These are phyloP conservation scores for Speoplatyrhinus poulsoni DNA, from an alignment of 2,113 vertebrate genomes.

Conservation along the genomic window DNA sequence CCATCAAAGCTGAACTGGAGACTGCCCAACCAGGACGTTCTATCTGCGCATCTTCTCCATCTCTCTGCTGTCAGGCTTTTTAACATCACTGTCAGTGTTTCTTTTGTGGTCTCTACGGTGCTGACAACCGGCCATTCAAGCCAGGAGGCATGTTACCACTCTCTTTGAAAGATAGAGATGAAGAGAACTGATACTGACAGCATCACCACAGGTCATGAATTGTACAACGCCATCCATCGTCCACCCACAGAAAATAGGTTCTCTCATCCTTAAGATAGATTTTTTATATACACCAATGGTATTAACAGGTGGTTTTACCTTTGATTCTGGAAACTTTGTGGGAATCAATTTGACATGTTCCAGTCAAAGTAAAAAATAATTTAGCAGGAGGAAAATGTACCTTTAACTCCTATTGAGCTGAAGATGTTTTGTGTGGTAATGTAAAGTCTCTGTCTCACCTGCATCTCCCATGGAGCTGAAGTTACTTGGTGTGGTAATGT, in stretches of 20 bases:
- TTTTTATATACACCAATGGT: neutral
- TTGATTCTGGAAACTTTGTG: neutral
- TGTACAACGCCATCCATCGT: neutral
- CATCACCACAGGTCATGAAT: conserved; percentile 5
- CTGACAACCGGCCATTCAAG: conserved; percentile 49
- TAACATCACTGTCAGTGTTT: conserved; percentile 49
- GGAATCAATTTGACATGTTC: neutral
- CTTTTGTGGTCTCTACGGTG: conserved; percentile 15
- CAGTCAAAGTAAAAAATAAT: too few species aligned
- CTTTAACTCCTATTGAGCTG: too few species aligned
- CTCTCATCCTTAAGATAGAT: neutral
- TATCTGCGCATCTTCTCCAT: conserved; percentile 17
- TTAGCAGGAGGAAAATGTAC: too few species aligned
- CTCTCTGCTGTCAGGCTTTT: conserved; percentile 44
- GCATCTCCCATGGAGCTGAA: too few species aligned
- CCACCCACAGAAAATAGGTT: neutral
- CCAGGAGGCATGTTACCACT: conserved; percentile 7
- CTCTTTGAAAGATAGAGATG: conserved; percentile 26
- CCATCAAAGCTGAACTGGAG: conserved; percentile 22
- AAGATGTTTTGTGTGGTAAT: too few species aligned
- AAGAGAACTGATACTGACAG: conserved; percentile 7
- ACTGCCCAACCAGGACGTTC: conserved; percentile 18
- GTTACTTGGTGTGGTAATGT: too few species aligned
- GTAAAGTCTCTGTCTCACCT: too few species aligned
- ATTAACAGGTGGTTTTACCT: neutral